phyloP scores from a whole-genome alignment of 2,888 invertebrate genomes.

The Branchipolynoe longqiensis region DNA sequence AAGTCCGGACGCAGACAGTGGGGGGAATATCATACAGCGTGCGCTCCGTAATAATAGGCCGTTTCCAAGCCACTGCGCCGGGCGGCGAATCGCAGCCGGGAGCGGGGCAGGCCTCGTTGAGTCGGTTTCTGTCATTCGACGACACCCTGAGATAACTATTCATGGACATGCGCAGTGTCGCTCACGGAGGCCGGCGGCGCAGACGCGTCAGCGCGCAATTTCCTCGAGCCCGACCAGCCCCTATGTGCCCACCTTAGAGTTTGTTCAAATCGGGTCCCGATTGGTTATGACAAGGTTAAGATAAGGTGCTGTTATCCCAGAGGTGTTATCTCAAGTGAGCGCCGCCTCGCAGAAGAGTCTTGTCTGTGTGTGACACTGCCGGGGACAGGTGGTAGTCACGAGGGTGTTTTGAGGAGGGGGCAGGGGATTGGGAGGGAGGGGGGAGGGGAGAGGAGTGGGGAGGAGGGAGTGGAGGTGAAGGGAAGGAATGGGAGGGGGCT shows the following conservation, averaged over 20 bases:
- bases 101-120: conserved; percentile 28
- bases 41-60: conserved; percentile 33
- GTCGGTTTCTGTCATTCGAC: conserved; percentile 55
- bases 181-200: conserved; percentile 35
- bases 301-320: conserved; percentile 56
- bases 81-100: conserved; percentile 11
- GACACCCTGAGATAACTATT: conserved; percentile 47
- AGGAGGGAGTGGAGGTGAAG: too few species aligned
- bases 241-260: conserved; percentile 48
- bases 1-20: too few species aligned
- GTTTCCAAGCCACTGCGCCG: conserved; percentile 37
- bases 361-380: conserved; percentile 41
- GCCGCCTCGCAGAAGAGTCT: background rate
- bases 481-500: too few species aligned
- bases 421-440: too few species aligned
- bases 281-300: conserved; percentile 58
- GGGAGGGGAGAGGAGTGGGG: too few species aligned
- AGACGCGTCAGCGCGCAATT: conserved; percentile 53
- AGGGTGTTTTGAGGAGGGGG: conserved; percentile 23
- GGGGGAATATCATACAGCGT: conserved; percentile 54
- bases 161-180: conserved; percentile 43
- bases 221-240: conserved; percentile 27
- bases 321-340: conserved; percentile 47
- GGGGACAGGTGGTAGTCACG: conserved; percentile 45
- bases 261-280: conserved; percentile 54